Percentiles rank a stretch among this genome's conserved stretches.
Evolutionary conservation across 2,888 invertebrate species (phyloP).

Genomic region (Phragmatobia fuliginosa): DNA sequence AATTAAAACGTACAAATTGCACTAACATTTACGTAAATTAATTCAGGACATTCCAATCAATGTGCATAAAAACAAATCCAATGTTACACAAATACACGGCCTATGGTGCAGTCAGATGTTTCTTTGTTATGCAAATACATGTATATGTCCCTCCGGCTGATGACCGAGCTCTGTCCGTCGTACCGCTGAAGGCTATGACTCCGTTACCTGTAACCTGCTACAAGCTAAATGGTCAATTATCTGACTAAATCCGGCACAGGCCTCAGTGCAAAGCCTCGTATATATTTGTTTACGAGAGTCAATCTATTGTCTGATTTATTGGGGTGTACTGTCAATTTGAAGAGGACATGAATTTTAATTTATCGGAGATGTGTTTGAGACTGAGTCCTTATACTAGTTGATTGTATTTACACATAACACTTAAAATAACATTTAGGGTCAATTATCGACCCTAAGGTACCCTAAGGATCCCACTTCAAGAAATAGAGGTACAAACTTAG

Average conservation of each 20-base stretch:
- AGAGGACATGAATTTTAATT: neutral
- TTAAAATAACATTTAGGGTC: neutral
- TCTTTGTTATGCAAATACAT: constrained; percentile 78
- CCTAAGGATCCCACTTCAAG: neutral
- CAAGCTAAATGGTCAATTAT: constrained; percentile 80
- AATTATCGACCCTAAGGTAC: neutral
- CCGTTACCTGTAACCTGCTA: constrained; percentile 73
- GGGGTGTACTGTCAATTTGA: constrained; percentile 10
- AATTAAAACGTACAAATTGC: neutral
- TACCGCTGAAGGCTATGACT: constrained; percentile 74
- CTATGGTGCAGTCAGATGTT: constrained; percentile 62
- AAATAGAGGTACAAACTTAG: neutral
- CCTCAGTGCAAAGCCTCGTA: constrained; percentile 59
- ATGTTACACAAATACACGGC: constrained; percentile 60
- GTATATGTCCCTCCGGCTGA: constrained; percentile 62
- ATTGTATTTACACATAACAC: neutral
- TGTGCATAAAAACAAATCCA: constrained; percentile 59
- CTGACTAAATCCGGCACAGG: constrained; percentile 57
- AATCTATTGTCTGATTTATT: constrained; percentile 41
- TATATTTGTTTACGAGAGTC: constrained; percentile 50
- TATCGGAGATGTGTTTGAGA: neutral
- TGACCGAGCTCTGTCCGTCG: constrained; percentile 58
- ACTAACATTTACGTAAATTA: neutral
- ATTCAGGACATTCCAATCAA: constrained; percentile 23
- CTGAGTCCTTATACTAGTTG: no score